These are phyloP conservation scores for Apis laboriosa DNA, from an alignment of 1,140 invertebrate genomes.

Conservation along the genomic window DNA sequence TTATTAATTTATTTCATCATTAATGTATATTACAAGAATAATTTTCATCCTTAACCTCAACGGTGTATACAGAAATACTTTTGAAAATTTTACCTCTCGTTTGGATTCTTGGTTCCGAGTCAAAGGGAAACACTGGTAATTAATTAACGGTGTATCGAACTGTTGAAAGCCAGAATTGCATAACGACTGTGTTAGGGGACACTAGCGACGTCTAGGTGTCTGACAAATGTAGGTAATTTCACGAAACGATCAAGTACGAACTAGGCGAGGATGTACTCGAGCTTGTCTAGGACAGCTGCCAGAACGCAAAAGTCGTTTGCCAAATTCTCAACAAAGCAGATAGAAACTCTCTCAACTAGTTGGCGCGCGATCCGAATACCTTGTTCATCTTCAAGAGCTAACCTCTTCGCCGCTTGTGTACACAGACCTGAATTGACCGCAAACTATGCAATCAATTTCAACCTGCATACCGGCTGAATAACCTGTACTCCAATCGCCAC, in stretches of 20 bases:
- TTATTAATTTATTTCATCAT: too few relatives aligned
- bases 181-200: background rate
- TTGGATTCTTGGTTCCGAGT: too few relatives aligned
- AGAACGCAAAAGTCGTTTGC: slow-evolving; percentile 15
- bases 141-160: too few relatives aligned
- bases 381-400: slow-evolving; percentile 8
- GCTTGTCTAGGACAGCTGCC: slow-evolving; percentile 28
- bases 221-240: slow-evolving; percentile 23
- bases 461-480: background rate
- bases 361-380: background rate
- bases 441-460: slow-evolving; percentile 42
- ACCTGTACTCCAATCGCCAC: background rate
- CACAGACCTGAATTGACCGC: slow-evolving; percentile 3
- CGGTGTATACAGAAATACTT: too few relatives aligned
- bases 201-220: background rate
- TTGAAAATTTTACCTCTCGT: too few relatives aligned
- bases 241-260: slow-evolving; percentile 10
- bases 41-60: too few relatives aligned
- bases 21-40: too few relatives aligned
- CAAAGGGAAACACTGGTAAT: too few relatives aligned
- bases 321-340: slow-evolving; percentile 31
- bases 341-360: background rate
- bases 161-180: background rate
- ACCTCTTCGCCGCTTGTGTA: background rate
- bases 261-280: background rate